Conservation (phyloP, 1,140 invertebrate genomes). For the Drosophila burlai region DNA sequence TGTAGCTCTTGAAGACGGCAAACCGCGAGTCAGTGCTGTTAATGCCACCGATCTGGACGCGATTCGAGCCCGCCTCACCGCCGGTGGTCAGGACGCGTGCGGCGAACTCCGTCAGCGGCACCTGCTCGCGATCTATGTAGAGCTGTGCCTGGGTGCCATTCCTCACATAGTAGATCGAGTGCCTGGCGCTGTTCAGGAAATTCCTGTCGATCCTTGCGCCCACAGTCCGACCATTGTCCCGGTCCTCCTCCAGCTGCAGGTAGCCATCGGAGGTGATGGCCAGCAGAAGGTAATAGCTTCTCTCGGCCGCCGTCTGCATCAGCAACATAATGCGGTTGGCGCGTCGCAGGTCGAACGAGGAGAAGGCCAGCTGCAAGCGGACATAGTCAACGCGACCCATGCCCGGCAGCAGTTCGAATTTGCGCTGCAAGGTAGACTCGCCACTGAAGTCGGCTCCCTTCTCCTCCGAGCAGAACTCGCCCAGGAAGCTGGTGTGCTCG, state of each 20-base stretch:
- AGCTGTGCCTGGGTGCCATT: constrained; percentile 90
- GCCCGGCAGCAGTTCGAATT: constrained; percentile 88
- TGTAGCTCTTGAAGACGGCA: constrained; percentile 93
- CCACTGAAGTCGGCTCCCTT: constrained; percentile 95
- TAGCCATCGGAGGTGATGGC: constrained; percentile 93
- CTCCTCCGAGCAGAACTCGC: constrained; percentile 91
- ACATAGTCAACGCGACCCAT: constrained; percentile 89
- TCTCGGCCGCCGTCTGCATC: constrained; percentile 92
- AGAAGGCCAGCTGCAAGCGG: constrained; percentile 93
- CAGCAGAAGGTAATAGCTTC: constrained; percentile 93
- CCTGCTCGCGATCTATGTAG: constrained; percentile 91
- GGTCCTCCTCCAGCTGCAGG: constrained; percentile 93
- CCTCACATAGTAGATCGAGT: constrained; percentile 94
- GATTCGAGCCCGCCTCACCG: constrained; percentile 89
- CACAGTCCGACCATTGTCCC: constrained; percentile 89
- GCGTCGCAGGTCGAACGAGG: constrained; percentile 90
- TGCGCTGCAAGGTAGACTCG: constrained; percentile 91
- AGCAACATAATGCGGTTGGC: constrained; percentile 91
- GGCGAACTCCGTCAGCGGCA: constrained; percentile 89
- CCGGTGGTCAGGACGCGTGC: constrained; percentile 88
- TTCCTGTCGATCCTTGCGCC: constrained; percentile 91
- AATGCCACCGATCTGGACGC: constrained; percentile 94
- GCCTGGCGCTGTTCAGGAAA: constrained; percentile 92
- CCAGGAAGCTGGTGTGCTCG: constrained; percentile 94
- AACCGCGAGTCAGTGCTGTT: constrained; percentile 93